These are phyloP conservation scores for Euproctis similis DNA, from an alignment of 2,888 invertebrate species.

Conservation along the genomic window DNA sequence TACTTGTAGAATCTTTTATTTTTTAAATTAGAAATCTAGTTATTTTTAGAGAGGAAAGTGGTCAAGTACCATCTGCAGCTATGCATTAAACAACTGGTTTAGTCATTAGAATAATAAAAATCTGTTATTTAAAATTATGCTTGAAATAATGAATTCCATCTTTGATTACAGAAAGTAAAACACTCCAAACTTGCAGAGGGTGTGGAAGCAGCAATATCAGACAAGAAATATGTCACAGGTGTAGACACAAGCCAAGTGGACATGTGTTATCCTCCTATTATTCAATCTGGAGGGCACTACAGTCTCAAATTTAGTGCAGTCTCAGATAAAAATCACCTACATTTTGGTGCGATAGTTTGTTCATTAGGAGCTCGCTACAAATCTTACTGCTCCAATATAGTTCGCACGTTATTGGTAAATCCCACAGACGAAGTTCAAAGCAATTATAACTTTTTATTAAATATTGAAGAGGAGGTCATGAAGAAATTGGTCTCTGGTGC, in stretches of 20 bases:
- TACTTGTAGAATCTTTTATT: conserved; percentile 46
- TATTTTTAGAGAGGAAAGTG: no score
- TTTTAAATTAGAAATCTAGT: no score
- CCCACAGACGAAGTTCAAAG: conserved; percentile 87
- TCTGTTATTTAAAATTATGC: no score
- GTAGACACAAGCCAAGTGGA: conserved; percentile 93
- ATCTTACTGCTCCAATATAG: conserved; percentile 98
- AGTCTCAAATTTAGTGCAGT: conserved; percentile 96
- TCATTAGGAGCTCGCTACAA: conserved; percentile 96
- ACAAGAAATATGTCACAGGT: conserved; percentile 95
- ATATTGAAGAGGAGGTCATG: conserved; percentile 92
- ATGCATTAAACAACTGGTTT: no score
- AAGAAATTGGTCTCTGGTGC: conserved; percentile 87
- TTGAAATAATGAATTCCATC: no score
- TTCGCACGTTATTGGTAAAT: conserved; percentile 96
- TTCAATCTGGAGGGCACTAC: conserved; percentile 99
- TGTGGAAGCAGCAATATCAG: conserved; percentile 93
- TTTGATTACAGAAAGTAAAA: conserved; percentile 89
- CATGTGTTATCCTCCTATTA: conserved; percentile 98
- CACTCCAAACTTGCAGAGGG: conserved; percentile 96
- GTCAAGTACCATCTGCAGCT: no score
- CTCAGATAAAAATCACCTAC: conserved; percentile 94
- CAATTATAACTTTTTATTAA: conserved; percentile 93
- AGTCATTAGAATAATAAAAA: no score
- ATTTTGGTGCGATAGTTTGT: conserved; percentile 97